These are phyloP conservation scores for Muscicapa adusta DNA, from an alignment of 2,113 vertebrate species.

Conservation along the genomic window DNA sequence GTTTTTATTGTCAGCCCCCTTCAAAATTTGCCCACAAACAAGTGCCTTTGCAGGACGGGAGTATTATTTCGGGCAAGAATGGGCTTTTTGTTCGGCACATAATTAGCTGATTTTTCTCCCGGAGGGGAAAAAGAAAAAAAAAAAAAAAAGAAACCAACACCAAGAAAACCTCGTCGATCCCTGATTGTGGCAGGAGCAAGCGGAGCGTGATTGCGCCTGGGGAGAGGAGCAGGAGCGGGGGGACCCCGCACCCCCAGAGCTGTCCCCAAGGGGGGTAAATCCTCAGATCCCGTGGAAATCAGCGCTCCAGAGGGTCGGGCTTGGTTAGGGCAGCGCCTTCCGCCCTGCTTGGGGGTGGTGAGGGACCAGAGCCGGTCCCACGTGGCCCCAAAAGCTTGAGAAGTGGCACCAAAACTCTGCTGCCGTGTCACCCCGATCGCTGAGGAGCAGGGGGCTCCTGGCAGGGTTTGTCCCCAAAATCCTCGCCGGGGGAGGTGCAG, in stretches of 20 bases:
- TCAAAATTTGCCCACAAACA: constrained; percentile 57
- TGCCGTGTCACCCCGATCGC: fast-evolving
- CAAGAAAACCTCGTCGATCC: neutral
- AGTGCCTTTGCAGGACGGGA: constrained; percentile 5
- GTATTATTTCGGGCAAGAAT: constrained; percentile 4
- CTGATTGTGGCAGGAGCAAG: neutral
- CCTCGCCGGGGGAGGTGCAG: neutral
- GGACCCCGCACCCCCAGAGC: neutral
- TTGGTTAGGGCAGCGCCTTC: neutral
- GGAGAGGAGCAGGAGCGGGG: neutral
- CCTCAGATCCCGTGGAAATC: fast-evolving
- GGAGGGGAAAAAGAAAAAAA: neutral
- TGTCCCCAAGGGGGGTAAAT: neutral
- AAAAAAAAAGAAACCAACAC: neutral
- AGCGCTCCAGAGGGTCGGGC: fast-evolving
- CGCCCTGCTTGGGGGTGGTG: fast-evolving
- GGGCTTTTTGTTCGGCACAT: constrained; percentile 50
- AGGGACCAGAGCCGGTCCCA: fast-evolving
- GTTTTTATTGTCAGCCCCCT: constrained; percentile 47
- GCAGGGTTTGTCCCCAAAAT: neutral
- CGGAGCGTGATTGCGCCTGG: neutral
- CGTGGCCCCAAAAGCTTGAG: fast-evolving
- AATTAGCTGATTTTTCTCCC: constrained; percentile 30
- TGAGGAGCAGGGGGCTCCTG: neutral
- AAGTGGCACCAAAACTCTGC: fast-evolving